phyloP scores from a whole-genome alignment of 2,888 invertebrate genomes.

The Cynaeus angustus region DNA sequence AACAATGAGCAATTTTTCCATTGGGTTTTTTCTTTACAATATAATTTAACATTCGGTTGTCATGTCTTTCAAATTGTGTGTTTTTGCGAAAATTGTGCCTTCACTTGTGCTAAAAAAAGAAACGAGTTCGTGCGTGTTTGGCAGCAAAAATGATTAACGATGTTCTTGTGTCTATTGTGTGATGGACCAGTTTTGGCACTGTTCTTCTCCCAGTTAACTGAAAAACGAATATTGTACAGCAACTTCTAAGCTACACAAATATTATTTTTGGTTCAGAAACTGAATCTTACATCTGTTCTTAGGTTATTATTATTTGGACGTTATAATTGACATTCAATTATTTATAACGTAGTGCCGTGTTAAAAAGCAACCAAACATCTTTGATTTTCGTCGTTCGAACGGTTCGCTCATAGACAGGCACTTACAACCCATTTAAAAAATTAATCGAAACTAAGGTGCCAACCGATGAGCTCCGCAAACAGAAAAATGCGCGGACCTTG shows the following conservation, averaged over 20 bases:
- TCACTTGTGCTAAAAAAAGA: slow-evolving; percentile 46
- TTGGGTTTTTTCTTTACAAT: slow-evolving; percentile 55
- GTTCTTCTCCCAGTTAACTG: slow-evolving; percentile 32
- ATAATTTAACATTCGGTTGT: slow-evolving; percentile 14
- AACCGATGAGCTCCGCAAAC: slow-evolving; percentile 18
- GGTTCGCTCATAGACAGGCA: slow-evolving; percentile 26
- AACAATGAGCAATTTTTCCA: slow-evolving; percentile 67
- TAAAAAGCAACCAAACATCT: slow-evolving; percentile 35
- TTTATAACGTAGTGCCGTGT: slow-evolving; percentile 56
- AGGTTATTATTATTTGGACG: slow-evolving; percentile 62
- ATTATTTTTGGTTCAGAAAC: slow-evolving; percentile 55
- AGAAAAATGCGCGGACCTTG: slow-evolving; percentile 16
- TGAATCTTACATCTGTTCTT: slow-evolving; percentile 58
- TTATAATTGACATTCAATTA: slow-evolving; percentile 70
- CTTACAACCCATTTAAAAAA: slow-evolving; percentile 1
- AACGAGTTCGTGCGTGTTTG: slow-evolving; percentile 38
- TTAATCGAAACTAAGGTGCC: slow-evolving; percentile 16
- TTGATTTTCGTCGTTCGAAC: slow-evolving; percentile 21
- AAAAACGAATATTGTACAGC: slow-evolving; percentile 67
- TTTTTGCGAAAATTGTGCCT: slow-evolving; percentile 19
- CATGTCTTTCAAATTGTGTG: slow-evolving; percentile 4
- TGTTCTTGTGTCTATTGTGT: slow-evolving; percentile 31
- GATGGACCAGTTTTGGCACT: slow-evolving; percentile 42
- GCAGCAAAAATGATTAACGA: slow-evolving; percentile 26
- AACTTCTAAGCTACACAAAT: slow-evolving; percentile 69